phyloP scores from a whole-genome alignment of 2,888 invertebrate species.

The Minunthozetes semirufus region DNA sequence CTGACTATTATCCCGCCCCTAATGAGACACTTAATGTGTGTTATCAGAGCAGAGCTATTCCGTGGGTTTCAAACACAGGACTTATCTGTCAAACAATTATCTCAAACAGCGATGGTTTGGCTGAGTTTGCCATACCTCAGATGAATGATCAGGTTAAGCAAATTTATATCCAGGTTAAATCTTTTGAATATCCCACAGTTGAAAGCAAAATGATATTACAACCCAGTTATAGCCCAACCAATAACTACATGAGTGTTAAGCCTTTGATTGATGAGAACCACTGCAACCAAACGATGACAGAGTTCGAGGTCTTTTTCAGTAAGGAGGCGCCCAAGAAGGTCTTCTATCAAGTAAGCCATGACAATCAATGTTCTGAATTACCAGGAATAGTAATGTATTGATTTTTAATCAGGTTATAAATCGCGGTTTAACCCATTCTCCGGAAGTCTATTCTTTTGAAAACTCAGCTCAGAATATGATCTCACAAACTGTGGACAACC shows the following conservation, averaged over 20 bases:
- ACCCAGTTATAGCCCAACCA: background rate
- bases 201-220: background rate
- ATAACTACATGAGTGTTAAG: background rate
- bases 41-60: background rate
- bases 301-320: background rate
- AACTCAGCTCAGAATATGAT: background rate
- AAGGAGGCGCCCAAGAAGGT: background rate
- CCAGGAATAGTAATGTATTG: background rate
- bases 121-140: conserved; percentile 12
- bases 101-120: background rate
- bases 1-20: conserved; percentile 11
- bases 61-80: conserved; percentile 24
- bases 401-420: background rate
- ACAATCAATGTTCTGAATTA: no score
- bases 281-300: background rate
- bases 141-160: background rate
- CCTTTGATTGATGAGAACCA: background rate
- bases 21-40: conserved; percentile 2
- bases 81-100: background rate
- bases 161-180: background rate
- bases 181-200: background rate
- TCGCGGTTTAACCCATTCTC: background rate
- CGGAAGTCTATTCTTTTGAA: background rate
- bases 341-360: conserved; percentile 12
- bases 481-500: background rate